These are phyloP conservation scores for Himalopsyche japonica DNA, from an alignment of 2,888 invertebrate species.

Conservation along the genomic window DNA sequence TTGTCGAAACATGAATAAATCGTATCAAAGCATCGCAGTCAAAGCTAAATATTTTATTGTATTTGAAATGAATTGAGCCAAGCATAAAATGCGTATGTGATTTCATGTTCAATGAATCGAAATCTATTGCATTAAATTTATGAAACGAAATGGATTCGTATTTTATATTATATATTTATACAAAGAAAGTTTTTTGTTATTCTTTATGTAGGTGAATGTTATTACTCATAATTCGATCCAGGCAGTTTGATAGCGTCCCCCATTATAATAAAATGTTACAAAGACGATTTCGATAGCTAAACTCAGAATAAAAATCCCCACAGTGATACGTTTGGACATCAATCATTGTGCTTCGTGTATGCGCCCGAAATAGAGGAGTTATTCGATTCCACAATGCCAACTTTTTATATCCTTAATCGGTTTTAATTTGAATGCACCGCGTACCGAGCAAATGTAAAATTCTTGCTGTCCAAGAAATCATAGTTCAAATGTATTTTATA, in stretches of 20 bases:
- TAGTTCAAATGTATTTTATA: too few relatives aligned
- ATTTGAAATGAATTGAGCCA: too few relatives aligned
- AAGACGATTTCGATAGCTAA: neutral
- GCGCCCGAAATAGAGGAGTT: neutral
- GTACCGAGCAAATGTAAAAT: too few relatives aligned
- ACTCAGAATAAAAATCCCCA: neutral
- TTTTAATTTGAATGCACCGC: too few relatives aligned
- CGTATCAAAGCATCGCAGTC: too few relatives aligned
- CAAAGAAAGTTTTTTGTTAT: neutral
- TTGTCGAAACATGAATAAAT: too few relatives aligned
- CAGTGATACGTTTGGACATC: neutral
- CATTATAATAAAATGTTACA: neutral
- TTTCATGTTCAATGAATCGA: neutral
- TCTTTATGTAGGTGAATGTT: neutral
- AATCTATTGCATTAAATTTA: neutral
- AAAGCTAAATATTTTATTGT: too few relatives aligned
- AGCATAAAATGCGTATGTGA: too few relatives aligned
- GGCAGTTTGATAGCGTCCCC: neutral
- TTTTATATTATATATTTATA: neutral
- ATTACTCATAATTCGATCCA: neutral
- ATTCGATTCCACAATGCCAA: neutral
- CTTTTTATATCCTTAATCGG: too few relatives aligned
- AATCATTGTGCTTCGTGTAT: neutral
- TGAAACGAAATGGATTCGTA: neutral
- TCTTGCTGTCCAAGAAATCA: too few relatives aligned